Percentiles rank a stretch among this genome's conserved stretches.
Conservation (phyloP, 2,797 vertebrate genomes). For the Ceryle rudis region DNA sequence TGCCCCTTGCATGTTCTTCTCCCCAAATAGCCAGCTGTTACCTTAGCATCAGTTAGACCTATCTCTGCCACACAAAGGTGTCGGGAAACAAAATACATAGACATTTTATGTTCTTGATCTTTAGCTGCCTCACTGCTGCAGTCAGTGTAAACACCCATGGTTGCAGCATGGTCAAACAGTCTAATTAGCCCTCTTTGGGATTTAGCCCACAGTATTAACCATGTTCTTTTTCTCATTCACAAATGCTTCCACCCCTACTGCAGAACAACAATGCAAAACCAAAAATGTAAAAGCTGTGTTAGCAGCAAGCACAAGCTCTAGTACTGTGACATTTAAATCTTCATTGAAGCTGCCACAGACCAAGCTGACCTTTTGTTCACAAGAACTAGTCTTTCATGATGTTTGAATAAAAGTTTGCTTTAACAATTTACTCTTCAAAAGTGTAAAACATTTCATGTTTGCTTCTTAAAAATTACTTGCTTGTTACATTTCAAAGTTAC, state of each 20-base stretch:
- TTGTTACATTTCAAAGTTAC: slow-evolving; percentile 33
- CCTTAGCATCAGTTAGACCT: not conserved
- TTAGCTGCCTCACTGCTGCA: not conserved
- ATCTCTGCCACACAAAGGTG: not conserved
- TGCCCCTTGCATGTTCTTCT: not conserved
- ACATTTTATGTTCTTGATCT: not conserved
- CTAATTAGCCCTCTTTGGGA: not conserved
- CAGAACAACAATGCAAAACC: not conserved
- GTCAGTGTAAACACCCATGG: not conserved
- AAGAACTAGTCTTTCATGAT: not conserved
- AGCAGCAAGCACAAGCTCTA: not conserved
- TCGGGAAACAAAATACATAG: not conserved
- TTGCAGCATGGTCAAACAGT: not conserved
- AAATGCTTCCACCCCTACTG: not conserved
- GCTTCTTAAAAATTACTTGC: slow-evolving; percentile 29
- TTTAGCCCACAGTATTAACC: not conserved
- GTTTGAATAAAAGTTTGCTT: not conserved
- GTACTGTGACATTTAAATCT: slow-evolving; percentile 31
- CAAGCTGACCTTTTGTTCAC: slow-evolving; percentile 49
- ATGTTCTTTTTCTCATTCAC: not conserved
- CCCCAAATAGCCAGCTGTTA: not conserved
- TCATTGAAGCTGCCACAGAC: not conserved
- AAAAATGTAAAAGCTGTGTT: not conserved
- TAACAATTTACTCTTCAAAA: slow-evolving; percentile 25
- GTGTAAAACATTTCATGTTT: not conserved